A percentile compares a stretch with the other conserved stretches of the same genome.
Evolutionary conservation across 2,888 invertebrate species (phyloP).

Genomic region (Melitaea athalia): DNA sequence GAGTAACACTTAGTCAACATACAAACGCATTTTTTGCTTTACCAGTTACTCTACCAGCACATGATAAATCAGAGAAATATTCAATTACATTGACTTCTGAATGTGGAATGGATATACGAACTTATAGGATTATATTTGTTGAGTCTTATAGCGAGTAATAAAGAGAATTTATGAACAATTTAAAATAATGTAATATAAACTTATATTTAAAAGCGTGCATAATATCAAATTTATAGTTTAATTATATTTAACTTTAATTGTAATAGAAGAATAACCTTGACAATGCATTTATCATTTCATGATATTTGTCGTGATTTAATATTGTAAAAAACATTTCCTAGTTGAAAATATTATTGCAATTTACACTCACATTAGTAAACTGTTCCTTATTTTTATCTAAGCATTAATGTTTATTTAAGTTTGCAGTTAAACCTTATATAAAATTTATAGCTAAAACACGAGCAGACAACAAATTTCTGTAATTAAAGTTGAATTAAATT

Average conservation of each 20-base stretch:
- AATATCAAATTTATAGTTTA: conserved; percentile 26
- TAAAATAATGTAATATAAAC: neutral
- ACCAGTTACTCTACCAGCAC: conserved; percentile 58
- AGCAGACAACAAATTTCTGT: neutral
- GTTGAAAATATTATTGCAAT: conserved; percentile 33
- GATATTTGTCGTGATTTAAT: conserved; percentile 26
- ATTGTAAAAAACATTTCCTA: conserved; percentile 41
- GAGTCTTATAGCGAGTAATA: conserved; percentile 41
- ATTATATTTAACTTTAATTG: conserved; percentile 24
- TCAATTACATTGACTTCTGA: conserved; percentile 68
- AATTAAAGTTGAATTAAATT: neutral
- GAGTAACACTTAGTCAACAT: conserved; percentile 59
- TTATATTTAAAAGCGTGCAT: conserved; percentile 8
- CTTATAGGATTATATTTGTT: conserved; percentile 65
- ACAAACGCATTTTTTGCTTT: conserved; percentile 54
- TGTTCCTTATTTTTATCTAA: conserved; percentile 23
- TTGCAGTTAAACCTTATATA: conserved; percentile 15
- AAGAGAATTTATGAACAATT: neutral
- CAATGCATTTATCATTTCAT: conserved; percentile 30
- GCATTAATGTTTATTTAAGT: conserved; percentile 29
- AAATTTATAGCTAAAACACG: conserved; percentile 19
- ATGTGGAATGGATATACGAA: conserved; percentile 73
- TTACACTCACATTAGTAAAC: conserved; percentile 23
- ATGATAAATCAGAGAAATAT: conserved; percentile 62
- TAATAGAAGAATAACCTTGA: conserved; percentile 33